A percentile compares a stretch with the other conserved stretches of the same genome.
These are phyloP conservation scores for Microtus richardsoni DNA, from an alignment of 2,113 vertebrate species.

Conservation along the genomic window DNA sequence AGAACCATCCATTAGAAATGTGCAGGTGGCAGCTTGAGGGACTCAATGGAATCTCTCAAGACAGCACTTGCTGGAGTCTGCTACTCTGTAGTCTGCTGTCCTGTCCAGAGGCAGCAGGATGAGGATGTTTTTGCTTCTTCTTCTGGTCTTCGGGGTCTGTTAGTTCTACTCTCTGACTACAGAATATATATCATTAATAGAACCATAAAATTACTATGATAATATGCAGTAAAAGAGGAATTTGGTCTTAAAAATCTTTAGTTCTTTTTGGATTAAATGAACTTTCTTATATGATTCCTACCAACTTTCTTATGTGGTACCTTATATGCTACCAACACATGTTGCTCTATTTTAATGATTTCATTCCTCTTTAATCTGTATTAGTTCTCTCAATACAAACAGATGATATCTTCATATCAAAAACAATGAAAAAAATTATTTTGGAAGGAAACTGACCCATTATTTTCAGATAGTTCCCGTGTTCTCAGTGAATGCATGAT, in stretches of 20 bases:
- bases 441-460: not conserved
- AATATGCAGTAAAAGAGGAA: not conserved
- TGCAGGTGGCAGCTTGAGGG: too few species aligned
- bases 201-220: not conserved
- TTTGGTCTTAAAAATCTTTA: not conserved
- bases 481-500: not conserved
- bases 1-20: not conserved
- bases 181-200: not conserved
- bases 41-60: too few species aligned
- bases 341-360: not conserved
- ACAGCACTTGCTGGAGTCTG: not conserved
- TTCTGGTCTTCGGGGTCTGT: not conserved
- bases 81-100: accelerated
- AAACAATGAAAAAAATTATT: not conserved
- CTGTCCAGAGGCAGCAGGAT: not conserved
- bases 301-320: not conserved
- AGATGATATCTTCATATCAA: not conserved
- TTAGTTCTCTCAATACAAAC: not conserved
- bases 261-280: not conserved
- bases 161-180: not conserved
- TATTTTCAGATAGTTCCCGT: not conserved
- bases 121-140: not conserved
- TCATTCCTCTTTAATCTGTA: not conserved
- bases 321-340: too few species aligned
- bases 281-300: not conserved